phyloP scores from a whole-genome alignment of 2,113 vertebrate species.

The Coreoperca whiteheadi region DNA sequence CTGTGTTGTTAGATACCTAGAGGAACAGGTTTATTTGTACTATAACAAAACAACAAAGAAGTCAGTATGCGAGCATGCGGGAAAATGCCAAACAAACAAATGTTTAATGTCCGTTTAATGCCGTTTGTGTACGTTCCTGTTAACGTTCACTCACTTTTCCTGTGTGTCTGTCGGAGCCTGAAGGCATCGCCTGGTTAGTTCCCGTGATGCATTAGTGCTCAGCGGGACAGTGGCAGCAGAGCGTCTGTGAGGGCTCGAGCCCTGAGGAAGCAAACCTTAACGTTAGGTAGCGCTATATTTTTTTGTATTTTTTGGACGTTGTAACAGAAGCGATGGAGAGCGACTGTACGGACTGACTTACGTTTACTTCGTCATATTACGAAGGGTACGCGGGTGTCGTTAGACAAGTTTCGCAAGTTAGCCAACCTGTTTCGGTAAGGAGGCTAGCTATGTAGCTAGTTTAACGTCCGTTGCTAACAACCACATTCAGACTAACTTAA shows the following conservation, averaged over 20 bases:
- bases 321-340: conserved; percentile 13
- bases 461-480: background rate
- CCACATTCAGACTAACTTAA: background rate
- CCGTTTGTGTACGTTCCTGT: background rate
- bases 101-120: background rate
- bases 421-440: conserved; percentile 57
- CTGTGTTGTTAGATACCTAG: background rate
- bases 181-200: conserved; percentile 30
- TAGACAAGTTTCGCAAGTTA: conserved; percentile 27
- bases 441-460: conserved; percentile 31
- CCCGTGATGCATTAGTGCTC: conserved; percentile 67
- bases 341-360: conserved; percentile 9
- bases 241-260: background rate
- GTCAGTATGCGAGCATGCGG: no score
- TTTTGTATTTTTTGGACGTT: background rate
- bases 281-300: accelerated
- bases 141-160: background rate
- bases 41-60: background rate
- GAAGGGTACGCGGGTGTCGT: background rate
- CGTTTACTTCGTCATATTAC: no score
- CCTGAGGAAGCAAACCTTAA: background rate
- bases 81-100: background rate
- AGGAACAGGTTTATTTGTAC: background rate
- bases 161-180: accelerated
- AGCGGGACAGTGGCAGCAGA: background rate